Evolutionary conservation across 1,140 invertebrate species (phyloP).

Genomic region (Drosophila orosa): DNA sequence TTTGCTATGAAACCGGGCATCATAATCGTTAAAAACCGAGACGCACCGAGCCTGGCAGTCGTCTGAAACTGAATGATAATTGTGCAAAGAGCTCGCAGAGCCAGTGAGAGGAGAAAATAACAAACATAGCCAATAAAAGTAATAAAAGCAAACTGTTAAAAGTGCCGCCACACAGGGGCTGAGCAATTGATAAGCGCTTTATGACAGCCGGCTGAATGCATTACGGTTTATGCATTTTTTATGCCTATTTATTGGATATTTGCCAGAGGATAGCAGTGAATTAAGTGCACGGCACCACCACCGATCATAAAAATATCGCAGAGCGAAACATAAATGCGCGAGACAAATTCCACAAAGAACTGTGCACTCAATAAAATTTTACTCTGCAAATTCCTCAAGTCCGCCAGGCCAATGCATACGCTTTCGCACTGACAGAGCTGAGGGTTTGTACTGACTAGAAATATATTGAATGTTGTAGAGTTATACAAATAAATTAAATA

Average conservation of each 20-base stretch:
- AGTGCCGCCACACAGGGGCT: constrained; percentile 43
- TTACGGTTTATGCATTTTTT: constrained; percentile 54
- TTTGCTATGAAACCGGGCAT: constrained; percentile 72
- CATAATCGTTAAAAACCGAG: constrained; percentile 65
- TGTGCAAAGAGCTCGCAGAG: constrained; percentile 32
- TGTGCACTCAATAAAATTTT: constrained; percentile 40
- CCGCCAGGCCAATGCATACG: not conserved
- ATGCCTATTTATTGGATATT: constrained; percentile 41
- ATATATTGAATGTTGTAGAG: too few relatives aligned
- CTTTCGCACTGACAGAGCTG: not conserved
- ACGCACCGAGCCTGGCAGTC: constrained; percentile 19
- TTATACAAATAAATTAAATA: too few relatives aligned
- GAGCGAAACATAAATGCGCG: constrained; percentile 19
- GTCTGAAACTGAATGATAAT: constrained; percentile 54
- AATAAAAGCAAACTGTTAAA: constrained; percentile 60
- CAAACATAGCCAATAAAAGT: constrained; percentile 34
- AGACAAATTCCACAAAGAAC: constrained; percentile 23
- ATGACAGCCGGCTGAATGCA: constrained; percentile 47
- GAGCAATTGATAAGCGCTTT: constrained; percentile 57
- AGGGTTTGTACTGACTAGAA: too few relatives aligned
- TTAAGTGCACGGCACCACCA: constrained; percentile 8
- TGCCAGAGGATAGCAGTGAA: constrained; percentile 1
- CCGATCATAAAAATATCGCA: constrained; percentile 30
- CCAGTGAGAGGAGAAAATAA: constrained; percentile 5
- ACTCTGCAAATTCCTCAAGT: constrained; percentile 9